Conservation (phyloP, 2,888 invertebrate genomes). For the Trissolcus japonicus region DNA sequence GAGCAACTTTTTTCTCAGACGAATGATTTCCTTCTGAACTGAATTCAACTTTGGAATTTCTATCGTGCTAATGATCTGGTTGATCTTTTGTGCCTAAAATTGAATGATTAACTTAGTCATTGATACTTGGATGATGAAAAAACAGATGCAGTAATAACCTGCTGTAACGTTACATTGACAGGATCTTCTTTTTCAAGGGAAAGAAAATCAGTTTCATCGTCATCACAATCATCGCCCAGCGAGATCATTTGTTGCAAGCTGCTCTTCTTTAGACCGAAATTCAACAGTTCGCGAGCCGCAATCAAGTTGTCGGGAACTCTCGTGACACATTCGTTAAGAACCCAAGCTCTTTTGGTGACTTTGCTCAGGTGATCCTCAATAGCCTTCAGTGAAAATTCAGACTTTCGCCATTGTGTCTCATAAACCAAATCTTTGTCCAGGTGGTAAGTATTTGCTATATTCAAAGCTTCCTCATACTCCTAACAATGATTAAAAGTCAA, state of each 20-base stretch:
- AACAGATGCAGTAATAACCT: conserved; percentile 54
- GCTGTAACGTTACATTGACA: conserved; percentile 58
- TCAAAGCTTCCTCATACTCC: conserved; percentile 85
- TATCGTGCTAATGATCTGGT: conserved; percentile 74
- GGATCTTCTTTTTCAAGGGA: conserved; percentile 61
- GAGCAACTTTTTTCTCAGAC: conserved; percentile 82
- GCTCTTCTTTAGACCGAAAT: conserved; percentile 84
- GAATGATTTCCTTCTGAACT: conserved; percentile 82
- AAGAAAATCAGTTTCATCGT: conserved; percentile 69
- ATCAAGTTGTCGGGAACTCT: conserved; percentile 84
- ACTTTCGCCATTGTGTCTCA: conserved; percentile 87
- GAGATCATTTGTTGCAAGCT: conserved; percentile 81
- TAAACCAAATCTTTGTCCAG: conserved; percentile 87
- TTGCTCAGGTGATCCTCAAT: conserved; percentile 87
- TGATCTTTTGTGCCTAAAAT: conserved; percentile 67
- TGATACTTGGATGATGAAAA: not conserved
- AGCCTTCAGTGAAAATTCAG: conserved; percentile 83
- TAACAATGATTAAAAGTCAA: conserved; percentile 63
- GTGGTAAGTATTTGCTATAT: conserved; percentile 82
- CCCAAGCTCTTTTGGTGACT: conserved; percentile 86
- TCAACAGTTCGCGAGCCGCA: conserved; percentile 84
- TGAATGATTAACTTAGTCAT: conserved; percentile 7
- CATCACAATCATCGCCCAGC: conserved; percentile 61
- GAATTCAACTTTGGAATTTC: conserved; percentile 78
- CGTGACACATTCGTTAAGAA: conserved; percentile 87